These are phyloP conservation scores for Hypotaenidia philippensis DNA, from an alignment of 2,797 vertebrate genomes.

Conservation along the genomic window DNA sequence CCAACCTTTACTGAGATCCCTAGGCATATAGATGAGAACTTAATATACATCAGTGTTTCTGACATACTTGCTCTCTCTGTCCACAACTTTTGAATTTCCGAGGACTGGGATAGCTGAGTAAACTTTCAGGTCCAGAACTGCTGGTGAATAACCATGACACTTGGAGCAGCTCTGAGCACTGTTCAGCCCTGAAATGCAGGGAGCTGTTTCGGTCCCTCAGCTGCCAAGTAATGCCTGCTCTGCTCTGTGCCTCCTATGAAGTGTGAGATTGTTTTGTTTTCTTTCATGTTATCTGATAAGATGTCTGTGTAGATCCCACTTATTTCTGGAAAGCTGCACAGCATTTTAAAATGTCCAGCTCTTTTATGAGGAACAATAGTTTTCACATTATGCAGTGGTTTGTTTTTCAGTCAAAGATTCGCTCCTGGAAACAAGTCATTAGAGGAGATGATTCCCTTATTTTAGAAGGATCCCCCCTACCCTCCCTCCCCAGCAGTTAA, in stretches of 20 bases:
- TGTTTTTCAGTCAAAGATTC: neutral
- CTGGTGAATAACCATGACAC: neutral
- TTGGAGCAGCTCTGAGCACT: fast-evolving
- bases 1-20: neutral
- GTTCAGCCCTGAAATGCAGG: fast-evolving
- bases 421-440: neutral
- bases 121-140: neutral
- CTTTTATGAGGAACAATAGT: neutral
- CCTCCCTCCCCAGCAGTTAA: neutral
- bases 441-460: neutral
- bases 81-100: neutral
- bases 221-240: neutral
- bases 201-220: neutral
- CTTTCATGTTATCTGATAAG: neutral
- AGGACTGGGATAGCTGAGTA: neutral
- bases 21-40: neutral
- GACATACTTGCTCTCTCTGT: neutral
- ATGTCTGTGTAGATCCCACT: neutral
- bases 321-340: neutral
- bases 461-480: neutral
- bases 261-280: neutral
- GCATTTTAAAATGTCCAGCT: neutral
- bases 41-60: neutral
- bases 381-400: neutral
- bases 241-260: neutral